These are phyloP conservation scores for Picathartes gymnocephalus DNA, from an alignment of 2,113 vertebrate species.

Conservation along the genomic window DNA sequence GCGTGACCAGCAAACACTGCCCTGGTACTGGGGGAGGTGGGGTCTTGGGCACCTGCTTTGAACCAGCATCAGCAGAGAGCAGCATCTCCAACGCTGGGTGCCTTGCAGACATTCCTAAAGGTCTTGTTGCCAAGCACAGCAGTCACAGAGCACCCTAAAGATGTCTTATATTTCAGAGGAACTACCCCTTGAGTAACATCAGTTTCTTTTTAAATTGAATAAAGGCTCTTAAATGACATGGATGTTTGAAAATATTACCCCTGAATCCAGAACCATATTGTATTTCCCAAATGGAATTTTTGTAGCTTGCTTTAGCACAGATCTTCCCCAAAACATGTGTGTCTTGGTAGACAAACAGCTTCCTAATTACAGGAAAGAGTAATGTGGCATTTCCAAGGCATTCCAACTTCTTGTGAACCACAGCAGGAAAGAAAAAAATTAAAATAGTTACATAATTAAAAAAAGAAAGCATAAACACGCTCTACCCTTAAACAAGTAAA, in stretches of 20 bases:
- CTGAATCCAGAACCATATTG: not conserved
- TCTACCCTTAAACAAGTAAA: not conserved
- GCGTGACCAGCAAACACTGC: not conserved
- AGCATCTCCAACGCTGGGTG: accelerated
- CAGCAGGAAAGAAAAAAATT: not conserved
- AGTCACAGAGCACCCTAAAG: not conserved
- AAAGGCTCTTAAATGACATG: not conserved
- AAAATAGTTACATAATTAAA: not conserved
- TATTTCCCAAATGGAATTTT: not conserved
- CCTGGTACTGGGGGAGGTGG: not conserved
- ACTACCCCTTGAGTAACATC: not conserved
- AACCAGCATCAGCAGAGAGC: not conserved
- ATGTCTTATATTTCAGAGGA: not conserved
- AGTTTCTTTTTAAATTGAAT: not conserved
- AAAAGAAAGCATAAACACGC: not conserved
- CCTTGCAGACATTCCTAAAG: not conserved
- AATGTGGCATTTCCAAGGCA: not conserved
- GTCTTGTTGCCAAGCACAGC: not conserved
- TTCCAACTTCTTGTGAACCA: not conserved
- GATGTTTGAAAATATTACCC: not conserved
- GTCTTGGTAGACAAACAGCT: not conserved
- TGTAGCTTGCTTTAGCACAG: not conserved
- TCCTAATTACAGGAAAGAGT: not conserved
- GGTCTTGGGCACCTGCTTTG: not conserved
- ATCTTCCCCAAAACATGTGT: not conserved